phyloP scores from a whole-genome alignment of 2,797 vertebrate genomes.

The Limosa lapponica region DNA sequence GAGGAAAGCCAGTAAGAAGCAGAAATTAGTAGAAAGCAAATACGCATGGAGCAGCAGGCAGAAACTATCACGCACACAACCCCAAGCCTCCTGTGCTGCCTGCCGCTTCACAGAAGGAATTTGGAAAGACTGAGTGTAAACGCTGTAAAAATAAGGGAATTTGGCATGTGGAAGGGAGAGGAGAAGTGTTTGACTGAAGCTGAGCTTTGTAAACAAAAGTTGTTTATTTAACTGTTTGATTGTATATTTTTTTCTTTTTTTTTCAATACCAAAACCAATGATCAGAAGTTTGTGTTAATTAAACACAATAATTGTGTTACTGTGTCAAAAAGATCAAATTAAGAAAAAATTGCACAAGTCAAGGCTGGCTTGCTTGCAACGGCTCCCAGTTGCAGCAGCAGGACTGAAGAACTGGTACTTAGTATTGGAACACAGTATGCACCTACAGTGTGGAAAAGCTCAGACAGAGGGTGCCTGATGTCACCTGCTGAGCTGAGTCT shows the following conservation, averaged over 20 bases:
- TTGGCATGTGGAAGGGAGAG: background rate
- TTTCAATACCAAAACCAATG: background rate
- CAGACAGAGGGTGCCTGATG: background rate
- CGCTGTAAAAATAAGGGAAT: rapidly evolving
- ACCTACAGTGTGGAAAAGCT: background rate
- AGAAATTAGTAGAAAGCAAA: background rate
- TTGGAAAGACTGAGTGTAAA: background rate
- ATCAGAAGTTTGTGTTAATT: background rate
- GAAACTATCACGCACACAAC: background rate
- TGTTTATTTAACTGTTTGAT: background rate
- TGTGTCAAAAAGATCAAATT: background rate
- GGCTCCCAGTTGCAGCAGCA: background rate
- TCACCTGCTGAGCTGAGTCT: background rate
- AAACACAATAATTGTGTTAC: background rate
- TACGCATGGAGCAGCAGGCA: background rate
- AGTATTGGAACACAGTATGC: background rate
- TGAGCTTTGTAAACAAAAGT: background rate
- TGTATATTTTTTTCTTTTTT: background rate
- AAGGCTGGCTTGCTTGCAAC: background rate
- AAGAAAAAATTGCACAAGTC: background rate
- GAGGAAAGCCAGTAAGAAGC: background rate
- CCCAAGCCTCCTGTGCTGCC: background rate
- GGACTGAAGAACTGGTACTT: background rate
- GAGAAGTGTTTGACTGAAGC: background rate
- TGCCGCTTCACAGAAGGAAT: background rate